Base-by-base conservation (phyloP, 2,888 invertebrate genomes). In the Caenorhabditis zanzibari region DNA sequence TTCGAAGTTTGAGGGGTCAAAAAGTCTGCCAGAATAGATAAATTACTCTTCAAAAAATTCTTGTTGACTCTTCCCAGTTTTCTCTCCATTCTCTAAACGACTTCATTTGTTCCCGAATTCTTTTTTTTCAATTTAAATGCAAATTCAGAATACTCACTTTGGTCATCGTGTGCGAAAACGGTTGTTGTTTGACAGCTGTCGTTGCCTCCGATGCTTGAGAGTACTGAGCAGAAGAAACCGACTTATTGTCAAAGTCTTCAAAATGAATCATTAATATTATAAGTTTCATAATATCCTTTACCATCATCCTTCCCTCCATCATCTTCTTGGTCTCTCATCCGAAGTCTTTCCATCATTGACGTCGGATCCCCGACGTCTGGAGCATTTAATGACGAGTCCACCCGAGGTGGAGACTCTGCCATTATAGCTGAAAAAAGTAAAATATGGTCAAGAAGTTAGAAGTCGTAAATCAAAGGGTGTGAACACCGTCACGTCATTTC, bases 201-300 rank as follows among this genome's bases (percentile, higher is more conserved):
- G 84, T 84, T 24, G 84, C 84, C 38, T 84, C 84, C 28, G 84
- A 84, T 14, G 84, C 64, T 49, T 84, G 84, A 49, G 84, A 84
- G 28, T 77, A 84, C 41, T 81, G 84, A 22, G 76, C 81, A 26
- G 79, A 79, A 6, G 64, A 74, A 6, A 73, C 77, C 32, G 84
- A 84, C 61, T 74, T 76, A 35, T 61, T 64, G 44, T 84, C 84
- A 44, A 76, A 84, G 10, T 84, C 81, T 72, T 35, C 2, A 75
- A 52, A 32, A n/a, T 10, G 0, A 7, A 19, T 10, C 16, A 2
- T 54, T 32, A 12, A 3, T 10, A 12, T 3, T 71, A 24, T 44
- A 2, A 2, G 16, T 7, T 35, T 61, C 35, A 38, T 54, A 19
- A 66, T 12, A 26, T 54, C 26, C 12, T 4, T 14, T 16, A 72